These are phyloP conservation scores for Drosophila phalerata DNA, from an alignment of 2,888 invertebrate genomes.

Conservation along the genomic window DNA sequence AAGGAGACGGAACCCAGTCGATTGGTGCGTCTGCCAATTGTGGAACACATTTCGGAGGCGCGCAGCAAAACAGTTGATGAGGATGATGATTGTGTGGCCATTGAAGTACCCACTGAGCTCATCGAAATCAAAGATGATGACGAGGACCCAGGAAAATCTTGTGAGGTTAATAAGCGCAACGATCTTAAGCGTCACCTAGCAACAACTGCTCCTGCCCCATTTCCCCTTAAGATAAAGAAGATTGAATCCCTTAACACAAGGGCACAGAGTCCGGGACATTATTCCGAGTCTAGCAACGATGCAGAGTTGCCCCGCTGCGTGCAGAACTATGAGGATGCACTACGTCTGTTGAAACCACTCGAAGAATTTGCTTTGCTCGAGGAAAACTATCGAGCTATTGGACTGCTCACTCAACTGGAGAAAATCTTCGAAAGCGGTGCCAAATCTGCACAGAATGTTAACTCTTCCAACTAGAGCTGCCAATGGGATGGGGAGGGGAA, in stretches of 20 bases:
- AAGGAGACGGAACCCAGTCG: constrained; percentile 49
- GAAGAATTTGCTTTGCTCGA: constrained; percentile 83
- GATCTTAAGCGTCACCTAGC: constrained; percentile 26
- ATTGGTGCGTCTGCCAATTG: constrained; percentile 25
- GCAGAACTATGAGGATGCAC: constrained; percentile 76
- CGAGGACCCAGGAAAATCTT: constrained; percentile 34
- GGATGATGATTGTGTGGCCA: constrained; percentile 59
- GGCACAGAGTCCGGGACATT: constrained; percentile 51
- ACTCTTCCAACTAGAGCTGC: constrained; percentile 2
- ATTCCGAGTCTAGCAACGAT: constrained; percentile 56
- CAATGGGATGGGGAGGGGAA: neutral
- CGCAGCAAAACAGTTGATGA: constrained; percentile 21
- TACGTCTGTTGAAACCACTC: constrained; percentile 79
- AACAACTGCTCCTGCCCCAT: neutral
- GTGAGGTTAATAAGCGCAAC: neutral
- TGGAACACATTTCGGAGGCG: constrained; percentile 26
- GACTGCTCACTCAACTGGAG: constrained; percentile 81
- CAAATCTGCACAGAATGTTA: constrained; percentile 9
- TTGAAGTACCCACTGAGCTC: constrained; percentile 53
- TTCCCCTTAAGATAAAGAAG: constrained; percentile 73
- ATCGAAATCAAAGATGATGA: constrained; percentile 64
- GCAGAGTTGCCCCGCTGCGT: constrained; percentile 66
- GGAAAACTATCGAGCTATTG: constrained; percentile 84
- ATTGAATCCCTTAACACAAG: constrained; percentile 56
- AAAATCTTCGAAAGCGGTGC: constrained; percentile 73